Base-by-base conservation (phyloP, 2,888 invertebrate genomes). In the Dorcus hopei region DNA sequence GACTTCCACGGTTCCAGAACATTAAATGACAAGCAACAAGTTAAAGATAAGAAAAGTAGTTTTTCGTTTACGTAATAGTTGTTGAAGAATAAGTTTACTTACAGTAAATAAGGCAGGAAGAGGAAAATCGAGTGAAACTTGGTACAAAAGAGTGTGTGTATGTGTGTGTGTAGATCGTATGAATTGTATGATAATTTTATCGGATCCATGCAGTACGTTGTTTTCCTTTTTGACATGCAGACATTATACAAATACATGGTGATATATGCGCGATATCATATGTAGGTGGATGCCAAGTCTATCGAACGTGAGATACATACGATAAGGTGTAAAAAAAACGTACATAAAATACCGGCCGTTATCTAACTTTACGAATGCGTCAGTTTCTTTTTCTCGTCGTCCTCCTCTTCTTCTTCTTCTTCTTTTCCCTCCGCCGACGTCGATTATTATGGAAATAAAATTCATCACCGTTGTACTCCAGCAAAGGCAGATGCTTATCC, bases 241-340 rank as follows among this genome's bases (percentile, higher is more conserved):
- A 71, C 72, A 71, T 72, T 72, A 70, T 72, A 73, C 71, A 73
- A 72, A 72, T 72, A 70, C 70, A 70, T 61, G 71, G 68, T 72
- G 72, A 74, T 74, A 70, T 71, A 73, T 72, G 63, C 64, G 65
- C 65, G 73, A 71, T 72, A 74, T 68, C 68, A 60, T 62, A 68
- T 65, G 72, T 72, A 68, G 72, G 72, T 69, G 71, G 70, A 68
- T 71, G 70, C 69, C 69, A 70, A 70, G 71, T 66, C 66, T 72
- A 74, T 73, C 70, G 72, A 71, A 72, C 72, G 71, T 71, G 72
- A 73, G 72, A 73, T 73, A 69, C 66, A 72, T 68, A 60, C 59
- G 64, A 70, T 56, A 56, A 50, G 40, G 16, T 50, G 38, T 39
- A 69, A 70, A 71, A 73, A 71, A 70, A 70, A 68, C n/a, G 66